phyloP scores from a whole-genome alignment of 1,140 invertebrate genomes.

The Cotesia vestalis region DNA sequence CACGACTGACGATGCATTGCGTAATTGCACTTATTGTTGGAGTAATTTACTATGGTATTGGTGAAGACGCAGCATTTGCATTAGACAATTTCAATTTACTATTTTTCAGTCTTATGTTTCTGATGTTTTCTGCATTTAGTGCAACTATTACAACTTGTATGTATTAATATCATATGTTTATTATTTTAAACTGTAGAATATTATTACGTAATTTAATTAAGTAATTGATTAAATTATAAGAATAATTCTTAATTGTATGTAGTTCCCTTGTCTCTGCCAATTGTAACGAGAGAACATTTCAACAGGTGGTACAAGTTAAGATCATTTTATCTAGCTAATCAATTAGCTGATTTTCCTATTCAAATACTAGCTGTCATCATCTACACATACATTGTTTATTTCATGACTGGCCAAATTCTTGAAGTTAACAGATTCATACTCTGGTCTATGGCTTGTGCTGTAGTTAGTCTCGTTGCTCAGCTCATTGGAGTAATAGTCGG shows the following conservation, averaged over 20 bases:
- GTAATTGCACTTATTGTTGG: constrained; percentile 82
- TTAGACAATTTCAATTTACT: constrained; percentile 81
- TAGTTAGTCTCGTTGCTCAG: constrained; percentile 84
- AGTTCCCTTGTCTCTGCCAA: constrained; percentile 90
- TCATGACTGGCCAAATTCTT: constrained; percentile 81
- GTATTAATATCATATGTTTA: constrained; percentile 53
- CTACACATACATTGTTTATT: constrained; percentile 83
- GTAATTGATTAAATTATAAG: too few species aligned
- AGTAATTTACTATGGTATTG: constrained; percentile 81
- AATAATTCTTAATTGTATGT: constrained; percentile 27
- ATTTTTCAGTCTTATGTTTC: constrained; percentile 85
- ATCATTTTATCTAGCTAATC: constrained; percentile 86
- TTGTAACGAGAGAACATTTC: constrained; percentile 86
- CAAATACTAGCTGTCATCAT: constrained; percentile 80
- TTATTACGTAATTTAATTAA: too few species aligned
- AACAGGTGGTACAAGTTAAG: constrained; percentile 93
- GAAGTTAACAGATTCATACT: constrained; percentile 75
- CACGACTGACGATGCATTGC: constrained; percentile 79
- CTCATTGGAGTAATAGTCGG: constrained; percentile 85
- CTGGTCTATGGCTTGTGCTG: constrained; percentile 77
- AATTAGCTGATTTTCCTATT: constrained; percentile 84
- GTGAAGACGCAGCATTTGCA: constrained; percentile 77
- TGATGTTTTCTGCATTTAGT: constrained; percentile 89
- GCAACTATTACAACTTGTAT: constrained; percentile 88
- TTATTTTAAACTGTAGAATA: too few species aligned